A percentile compares a stretch with the other conserved stretches of the same genome.
Conservation (phyloP, 2,797 vertebrate genomes). For the Micrastur ruficollis region DNA sequence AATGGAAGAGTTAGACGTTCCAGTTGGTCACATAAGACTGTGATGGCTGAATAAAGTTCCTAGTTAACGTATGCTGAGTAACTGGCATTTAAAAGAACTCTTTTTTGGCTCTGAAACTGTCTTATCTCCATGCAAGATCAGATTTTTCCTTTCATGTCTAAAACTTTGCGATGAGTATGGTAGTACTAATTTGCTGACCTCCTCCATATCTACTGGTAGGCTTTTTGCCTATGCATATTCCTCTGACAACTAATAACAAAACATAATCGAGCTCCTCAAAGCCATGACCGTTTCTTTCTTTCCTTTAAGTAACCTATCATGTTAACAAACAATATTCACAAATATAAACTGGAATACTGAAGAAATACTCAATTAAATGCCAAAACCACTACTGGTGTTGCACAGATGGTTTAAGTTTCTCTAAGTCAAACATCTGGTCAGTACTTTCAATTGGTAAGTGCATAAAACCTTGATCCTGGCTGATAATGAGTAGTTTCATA, state of each 20-base stretch:
- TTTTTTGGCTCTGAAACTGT: not conserved
- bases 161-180: not conserved
- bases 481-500: constrained; percentile 34
- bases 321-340: constrained; percentile 58
- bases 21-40: not conserved
- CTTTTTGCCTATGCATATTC: not conserved
- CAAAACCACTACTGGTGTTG: constrained; percentile 22
- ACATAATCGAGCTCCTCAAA: not conserved
- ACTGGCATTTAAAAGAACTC: not conserved
- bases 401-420: constrained; percentile 59
- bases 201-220: not conserved
- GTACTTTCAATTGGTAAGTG: constrained; percentile 21
- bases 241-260: constrained; percentile 30
- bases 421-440: constrained; percentile 32
- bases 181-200: not conserved
- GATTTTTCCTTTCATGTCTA: not conserved
- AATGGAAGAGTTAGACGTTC: not conserved
- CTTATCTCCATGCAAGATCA: not conserved
- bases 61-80: not conserved
- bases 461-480: constrained; percentile 1
- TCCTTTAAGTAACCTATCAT: constrained; percentile 36
- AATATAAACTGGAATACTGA: constrained; percentile 56
- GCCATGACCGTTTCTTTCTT: constrained; percentile 10
- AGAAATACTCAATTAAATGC: constrained; percentile 61
- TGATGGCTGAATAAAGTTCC: not conserved